Base-by-base conservation (phyloP, 1,140 invertebrate species). In the Globodera rostochiensis region DNA sequence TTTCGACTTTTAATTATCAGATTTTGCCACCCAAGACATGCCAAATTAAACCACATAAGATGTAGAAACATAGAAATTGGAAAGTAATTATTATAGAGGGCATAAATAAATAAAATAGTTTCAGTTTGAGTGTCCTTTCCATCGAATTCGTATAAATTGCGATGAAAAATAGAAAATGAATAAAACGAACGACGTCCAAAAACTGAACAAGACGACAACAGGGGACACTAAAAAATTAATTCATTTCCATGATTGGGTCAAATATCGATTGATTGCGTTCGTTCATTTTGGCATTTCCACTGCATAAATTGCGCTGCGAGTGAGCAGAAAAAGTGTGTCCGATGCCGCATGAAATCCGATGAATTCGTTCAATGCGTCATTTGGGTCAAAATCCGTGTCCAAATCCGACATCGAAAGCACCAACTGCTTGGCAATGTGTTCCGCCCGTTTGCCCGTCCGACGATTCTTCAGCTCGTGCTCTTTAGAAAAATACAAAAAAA, bases 371-470 rank as follows among this genome's bases (percentile, higher is more conserved):
- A 15, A n/a, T 15, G 80, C 73, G 21, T 82, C 8, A 21, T 46
- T 49, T 45, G 45, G 46, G 25, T 83, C 74, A 15, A 73, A 83
- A 0, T 82, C 69, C 57, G 47, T 67, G 69, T 82, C 81, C 69
- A 49, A 53, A 19, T 81, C 47, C 19, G 80, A 78, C 80, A 81
- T 66, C 9, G 80, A 67, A 70, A 81, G 73, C 64, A 82, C 73
- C 81, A 82, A 50, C 79, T 82, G 80, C 46, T 82, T 82, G 21
- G 80, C 80, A n/a, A 82, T 67, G 15, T 25, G 75, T 36, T 66
- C 67, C 21, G 80, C 57, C 1, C 71, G 80, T 21, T 57, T 57
- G 36, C 80, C 80, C 5, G 81, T 82, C 49, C 71, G 57, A 19
- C 80, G 80, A 74, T 82, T 82, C 71, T 69, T 82, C 53, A 82